These are phyloP conservation scores for Spongilla lacustris DNA, from an alignment of 37 sponge, comb jelly and placozoan species.

Conservation along the genomic window DNA sequence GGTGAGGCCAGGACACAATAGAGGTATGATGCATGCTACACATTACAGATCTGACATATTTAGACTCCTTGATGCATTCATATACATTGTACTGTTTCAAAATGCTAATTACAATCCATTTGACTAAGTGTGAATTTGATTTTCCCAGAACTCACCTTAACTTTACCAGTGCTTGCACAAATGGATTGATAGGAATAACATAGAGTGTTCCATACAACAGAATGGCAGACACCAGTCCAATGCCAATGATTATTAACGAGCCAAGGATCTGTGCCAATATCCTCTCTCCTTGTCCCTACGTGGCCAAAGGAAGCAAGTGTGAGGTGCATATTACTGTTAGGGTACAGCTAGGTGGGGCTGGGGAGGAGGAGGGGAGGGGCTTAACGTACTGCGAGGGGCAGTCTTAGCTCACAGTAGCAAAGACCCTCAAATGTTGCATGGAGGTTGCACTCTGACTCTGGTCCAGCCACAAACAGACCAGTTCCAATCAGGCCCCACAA, in stretches of 20 bases:
- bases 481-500: conserved; percentile 79
- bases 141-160: too few relatives aligned
- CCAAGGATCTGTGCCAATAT: conserved; percentile 64
- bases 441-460: conserved; percentile 56
- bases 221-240: conserved; percentile 28
- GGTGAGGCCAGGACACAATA: too few relatives aligned
- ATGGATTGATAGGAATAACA: conserved; percentile 59
- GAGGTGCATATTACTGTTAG: too few relatives aligned
- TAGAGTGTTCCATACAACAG: conserved; percentile 66
- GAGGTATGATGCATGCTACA: too few relatives aligned
- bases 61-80: too few relatives aligned
- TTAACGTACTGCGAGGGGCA: conserved; percentile 70
- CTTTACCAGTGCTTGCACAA: conserved; percentile 12
- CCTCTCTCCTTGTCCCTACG: conserved; percentile 61
- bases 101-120: too few relatives aligned
- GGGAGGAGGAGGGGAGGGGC: too few relatives aligned
- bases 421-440: conserved; percentile 86
- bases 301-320: too few relatives aligned
- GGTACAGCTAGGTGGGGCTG: background rate
- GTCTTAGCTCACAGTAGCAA: conserved; percentile 70
- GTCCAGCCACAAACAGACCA: conserved; percentile 29
- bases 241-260: conserved; percentile 58
- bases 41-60: too few relatives aligned
- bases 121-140: too few relatives aligned
- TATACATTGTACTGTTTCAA: too few relatives aligned